Conservation (phyloP, 2,888 invertebrate genomes). For the Chrysodeixis includens region DNA sequence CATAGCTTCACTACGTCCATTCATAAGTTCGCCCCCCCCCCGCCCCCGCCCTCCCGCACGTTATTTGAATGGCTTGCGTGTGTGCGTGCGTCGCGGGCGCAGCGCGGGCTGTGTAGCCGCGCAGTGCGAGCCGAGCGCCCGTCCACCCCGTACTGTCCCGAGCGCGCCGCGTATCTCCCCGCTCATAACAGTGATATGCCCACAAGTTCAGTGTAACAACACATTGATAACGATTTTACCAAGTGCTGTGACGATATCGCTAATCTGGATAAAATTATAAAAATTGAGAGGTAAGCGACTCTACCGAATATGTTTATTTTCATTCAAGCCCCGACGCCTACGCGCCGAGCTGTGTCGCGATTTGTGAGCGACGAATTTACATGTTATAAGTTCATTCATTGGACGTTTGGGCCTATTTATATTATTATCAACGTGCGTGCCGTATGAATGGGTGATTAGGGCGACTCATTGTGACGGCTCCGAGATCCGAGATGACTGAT, state of each 20-base stretch:
- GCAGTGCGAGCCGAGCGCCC: slow-evolving; percentile 79
- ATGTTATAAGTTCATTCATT: slow-evolving; percentile 88
- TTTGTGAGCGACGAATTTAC: slow-evolving; percentile 88
- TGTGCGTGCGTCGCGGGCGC: slow-evolving; percentile 83
- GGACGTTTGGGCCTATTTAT: slow-evolving; percentile 83
- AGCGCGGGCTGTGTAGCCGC: slow-evolving; percentile 65
- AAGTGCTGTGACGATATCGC: slow-evolving; percentile 79
- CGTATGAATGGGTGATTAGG: slow-evolving; percentile 84
- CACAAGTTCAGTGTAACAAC: slow-evolving; percentile 78
- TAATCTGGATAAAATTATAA: slow-evolving; percentile 87
- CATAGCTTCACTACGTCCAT: slow-evolving; percentile 86
- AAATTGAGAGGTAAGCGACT: slow-evolving; percentile 85
- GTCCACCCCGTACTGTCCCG: slow-evolving; percentile 65
- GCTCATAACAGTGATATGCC: slow-evolving; percentile 78
- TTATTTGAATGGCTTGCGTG: slow-evolving; percentile 80
- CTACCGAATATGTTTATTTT: slow-evolving; percentile 81
- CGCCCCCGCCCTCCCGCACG: slow-evolving; percentile 37
- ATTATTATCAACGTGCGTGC: slow-evolving; percentile 82
- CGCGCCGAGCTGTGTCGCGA: slow-evolving; percentile 85
- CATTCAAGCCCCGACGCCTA: slow-evolving; percentile 85
- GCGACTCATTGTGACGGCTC: slow-evolving; percentile 67
- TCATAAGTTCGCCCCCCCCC: slow-evolving; percentile 85
- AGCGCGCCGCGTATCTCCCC: slow-evolving; percentile 66
- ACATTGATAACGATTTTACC: slow-evolving; percentile 69
- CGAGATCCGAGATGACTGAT: slow-evolving; percentile 68